These are phyloP conservation scores for Apomyelois bistriatella DNA, from an alignment of 2,888 invertebrate species.

Conservation along the genomic window DNA sequence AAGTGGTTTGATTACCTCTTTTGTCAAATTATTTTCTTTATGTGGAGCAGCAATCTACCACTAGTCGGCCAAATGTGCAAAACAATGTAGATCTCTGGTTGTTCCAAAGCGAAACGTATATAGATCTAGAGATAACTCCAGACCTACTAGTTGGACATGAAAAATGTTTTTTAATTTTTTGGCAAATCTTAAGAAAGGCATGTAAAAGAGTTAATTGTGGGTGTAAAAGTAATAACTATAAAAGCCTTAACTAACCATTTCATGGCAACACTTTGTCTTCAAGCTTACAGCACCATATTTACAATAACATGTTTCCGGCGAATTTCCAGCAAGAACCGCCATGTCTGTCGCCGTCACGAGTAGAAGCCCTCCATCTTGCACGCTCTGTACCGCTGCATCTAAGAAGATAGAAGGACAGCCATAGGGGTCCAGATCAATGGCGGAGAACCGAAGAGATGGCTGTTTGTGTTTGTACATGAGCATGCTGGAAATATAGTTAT, in stretches of 20 bases:
- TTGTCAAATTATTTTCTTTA: too few relatives aligned
- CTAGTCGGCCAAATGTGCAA: too few relatives aligned
- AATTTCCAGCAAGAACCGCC: constrained; percentile 96
- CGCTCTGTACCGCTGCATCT: constrained; percentile 91
- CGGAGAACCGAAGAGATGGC: constrained; percentile 86
- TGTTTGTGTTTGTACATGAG: constrained; percentile 90
- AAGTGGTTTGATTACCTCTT: too few relatives aligned
- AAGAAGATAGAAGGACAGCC: constrained; percentile 96
- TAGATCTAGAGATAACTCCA: too few relatives aligned
- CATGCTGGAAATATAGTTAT: constrained; percentile 80
- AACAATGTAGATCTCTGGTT: too few relatives aligned
- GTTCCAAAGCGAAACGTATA: too few relatives aligned
- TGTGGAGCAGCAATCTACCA: too few relatives aligned
- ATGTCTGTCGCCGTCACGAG: constrained; percentile 98
- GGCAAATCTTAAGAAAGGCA: too few relatives aligned
- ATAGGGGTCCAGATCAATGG: constrained; percentile 98
- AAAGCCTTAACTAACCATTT: constrained; percentile 84
- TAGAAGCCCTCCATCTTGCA: constrained; percentile 91
- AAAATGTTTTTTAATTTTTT: too few relatives aligned
- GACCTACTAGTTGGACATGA: too few relatives aligned
- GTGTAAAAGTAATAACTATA: too few relatives aligned
- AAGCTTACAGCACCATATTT: constrained; percentile 97
- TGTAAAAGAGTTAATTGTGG: too few relatives aligned
- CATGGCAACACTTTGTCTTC: constrained; percentile 93
- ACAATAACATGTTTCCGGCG: constrained; percentile 94